Base-by-base conservation (phyloP, 2,888 invertebrate genomes). In the Dynastes hyllus region DNA sequence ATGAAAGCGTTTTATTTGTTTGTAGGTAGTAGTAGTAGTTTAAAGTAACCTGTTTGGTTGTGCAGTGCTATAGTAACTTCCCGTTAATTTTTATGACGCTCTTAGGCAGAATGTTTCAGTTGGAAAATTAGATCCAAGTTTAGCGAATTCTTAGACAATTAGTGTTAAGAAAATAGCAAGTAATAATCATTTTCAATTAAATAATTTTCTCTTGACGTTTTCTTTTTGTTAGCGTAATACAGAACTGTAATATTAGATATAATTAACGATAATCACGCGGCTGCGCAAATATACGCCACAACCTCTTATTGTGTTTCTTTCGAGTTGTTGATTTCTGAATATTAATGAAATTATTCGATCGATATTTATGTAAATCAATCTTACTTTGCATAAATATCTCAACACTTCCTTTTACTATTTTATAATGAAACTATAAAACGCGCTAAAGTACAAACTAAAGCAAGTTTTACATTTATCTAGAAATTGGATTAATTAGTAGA, bases 361-460 rank as follows among this genome's bases (percentile, higher is more conserved):
- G 32, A 37, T 8, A 45, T 45, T 45, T 11, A 45, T 45, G 32
- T 37, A 37, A 37, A 45, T 45, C 45, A 45, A 37, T 11, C 8
- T 45, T 8, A 45, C 45, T 11, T 45, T 45, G 45, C 45, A 11
- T 45, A 45, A 45, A 45, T 45, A 45, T 8, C 45, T 2, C 2
- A 45, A 45, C 9, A 45, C 2, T 11, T 45, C 45, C 45, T 45
- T 45, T 45, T 2, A 11, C 11, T 45, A 2, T 45, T 45, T 45
- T 8, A 11, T 45, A 45, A 45, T 45, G 45, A 45, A 45, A 37
- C 37, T 6, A 37, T 83, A 22, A 22, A 22, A 37, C 5, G 32
- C 5, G 5, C 5, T 37, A 37, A 37, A 4, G 5, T 37, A 5
- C 0, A 37, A 37, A 37, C 32, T 5, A 37, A 37, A 37, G 32